These are phyloP conservation scores for Trissolcus basalis DNA, from an alignment of 1,140 invertebrate genomes.

Conservation along the genomic window DNA sequence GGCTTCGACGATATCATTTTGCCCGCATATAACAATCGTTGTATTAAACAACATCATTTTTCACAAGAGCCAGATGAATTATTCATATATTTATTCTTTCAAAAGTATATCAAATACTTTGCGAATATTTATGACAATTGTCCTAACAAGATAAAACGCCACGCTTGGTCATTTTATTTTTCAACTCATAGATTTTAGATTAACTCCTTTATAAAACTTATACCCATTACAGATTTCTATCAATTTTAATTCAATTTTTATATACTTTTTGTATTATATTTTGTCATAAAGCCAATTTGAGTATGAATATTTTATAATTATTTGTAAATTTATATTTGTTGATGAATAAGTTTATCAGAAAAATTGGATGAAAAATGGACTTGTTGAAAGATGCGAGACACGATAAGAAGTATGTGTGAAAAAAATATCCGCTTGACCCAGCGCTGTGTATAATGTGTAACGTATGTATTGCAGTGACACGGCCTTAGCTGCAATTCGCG, in stretches of 20 bases:
- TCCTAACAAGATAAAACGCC: not conserved
- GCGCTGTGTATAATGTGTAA: slow-evolving; percentile 19
- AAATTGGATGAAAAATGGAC: slow-evolving; percentile 18
- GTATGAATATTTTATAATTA: no score
- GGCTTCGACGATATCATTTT: not conserved
- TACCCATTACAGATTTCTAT: no score
- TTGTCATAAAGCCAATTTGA: no score
- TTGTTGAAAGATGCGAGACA: slow-evolving; percentile 22
- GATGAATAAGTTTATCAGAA: no score
- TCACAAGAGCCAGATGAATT: slow-evolving; percentile 4
- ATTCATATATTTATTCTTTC: slow-evolving; percentile 5
- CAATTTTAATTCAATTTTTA: no score
- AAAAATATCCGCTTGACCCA: slow-evolving; percentile 26
- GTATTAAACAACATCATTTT: slow-evolving; percentile 11
- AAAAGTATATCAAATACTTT: no score
- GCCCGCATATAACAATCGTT: slow-evolving; percentile 7
- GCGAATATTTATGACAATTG: not conserved
- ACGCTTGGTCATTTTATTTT: not conserved
- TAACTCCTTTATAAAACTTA: no score
- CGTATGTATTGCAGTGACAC: slow-evolving; percentile 37
- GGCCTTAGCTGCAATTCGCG: slow-evolving; percentile 57
- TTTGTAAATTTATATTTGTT: no score
- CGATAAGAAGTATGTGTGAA: slow-evolving; percentile 20
- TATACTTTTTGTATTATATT: no score
- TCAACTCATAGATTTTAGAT: no score